Evolutionary conservation across 1,140 invertebrate species (phyloP).

Genomic region (Zaprionus lachaisei): DNA sequence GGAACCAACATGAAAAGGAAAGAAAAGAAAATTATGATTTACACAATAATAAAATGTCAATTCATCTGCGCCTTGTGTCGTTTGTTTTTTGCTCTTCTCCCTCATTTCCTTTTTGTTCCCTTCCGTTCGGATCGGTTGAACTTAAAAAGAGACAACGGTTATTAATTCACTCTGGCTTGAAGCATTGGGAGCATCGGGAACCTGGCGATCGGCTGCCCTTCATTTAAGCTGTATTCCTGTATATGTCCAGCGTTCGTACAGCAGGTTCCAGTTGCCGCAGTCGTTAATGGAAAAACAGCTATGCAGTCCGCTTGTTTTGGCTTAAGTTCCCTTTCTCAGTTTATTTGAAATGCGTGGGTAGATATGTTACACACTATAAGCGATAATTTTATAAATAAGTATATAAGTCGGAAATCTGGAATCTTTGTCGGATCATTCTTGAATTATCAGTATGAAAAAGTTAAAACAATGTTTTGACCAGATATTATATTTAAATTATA

Average conservation of each 20-base stretch:
- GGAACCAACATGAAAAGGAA: constrained; percentile 24
- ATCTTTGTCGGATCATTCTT: too few relatives aligned
- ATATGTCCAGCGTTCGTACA: neutral
- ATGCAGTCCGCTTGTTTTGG: constrained; percentile 44
- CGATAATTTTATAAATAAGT: too few relatives aligned
- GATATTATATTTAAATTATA: too few relatives aligned
- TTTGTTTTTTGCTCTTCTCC: constrained; percentile 15
- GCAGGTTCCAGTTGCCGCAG: constrained; percentile 26
- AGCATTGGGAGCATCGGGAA: constrained; percentile 12
- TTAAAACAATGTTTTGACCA: too few relatives aligned
- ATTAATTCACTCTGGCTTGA: constrained; percentile 65
- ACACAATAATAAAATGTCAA: constrained; percentile 80
- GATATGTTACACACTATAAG: too few relatives aligned
- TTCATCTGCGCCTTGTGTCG: constrained; percentile 53
- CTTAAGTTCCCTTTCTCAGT: constrained; percentile 13
- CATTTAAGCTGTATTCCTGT: constrained; percentile 6
- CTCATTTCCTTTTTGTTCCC: constrained; percentile 26
- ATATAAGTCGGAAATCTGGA: too few relatives aligned
- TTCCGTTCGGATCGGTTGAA: constrained; percentile 41
- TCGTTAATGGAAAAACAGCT: constrained; percentile 56
- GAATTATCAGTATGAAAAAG: too few relatives aligned
- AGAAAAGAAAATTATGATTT: constrained; percentile 71
- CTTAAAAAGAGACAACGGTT: constrained; percentile 67
- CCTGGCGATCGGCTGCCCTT: constrained; percentile 31
- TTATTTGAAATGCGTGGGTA: neutral